These are phyloP conservation scores for Lycorma delicatula DNA, from an alignment of 1,140 invertebrate genomes.

Conservation along the genomic window DNA sequence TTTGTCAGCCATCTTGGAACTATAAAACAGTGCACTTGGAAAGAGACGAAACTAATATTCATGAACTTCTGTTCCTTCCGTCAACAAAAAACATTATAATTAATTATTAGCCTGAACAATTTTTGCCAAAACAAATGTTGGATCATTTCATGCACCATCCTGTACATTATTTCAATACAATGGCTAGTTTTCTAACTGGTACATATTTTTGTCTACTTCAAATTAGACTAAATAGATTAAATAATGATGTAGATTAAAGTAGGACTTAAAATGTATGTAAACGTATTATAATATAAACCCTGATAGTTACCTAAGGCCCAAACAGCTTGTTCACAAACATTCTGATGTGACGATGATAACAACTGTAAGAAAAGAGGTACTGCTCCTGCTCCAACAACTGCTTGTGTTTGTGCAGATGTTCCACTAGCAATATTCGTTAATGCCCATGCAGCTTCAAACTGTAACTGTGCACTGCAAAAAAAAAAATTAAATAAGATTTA, in stretches of 20 bases:
- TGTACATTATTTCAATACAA: no score
- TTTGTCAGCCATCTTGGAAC: no score
- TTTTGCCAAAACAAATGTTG: no score
- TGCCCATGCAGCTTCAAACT: slow-evolving; percentile 99
- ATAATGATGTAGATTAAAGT: neutral
- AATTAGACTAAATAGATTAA: neutral
- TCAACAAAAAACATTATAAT: no score
- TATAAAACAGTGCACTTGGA: no score
- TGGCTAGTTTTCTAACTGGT: no score
- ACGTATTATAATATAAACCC: slow-evolving; percentile 6
- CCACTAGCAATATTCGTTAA: slow-evolving; percentile 98
- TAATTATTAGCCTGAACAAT: no score
- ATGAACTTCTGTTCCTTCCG: no score
- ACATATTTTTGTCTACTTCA: neutral
- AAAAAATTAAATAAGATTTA: no score
- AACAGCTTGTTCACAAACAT: slow-evolving; percentile 98
- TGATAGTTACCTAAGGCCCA: slow-evolving; percentile 81
- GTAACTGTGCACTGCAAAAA: slow-evolving; percentile 75
- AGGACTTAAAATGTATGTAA: neutral
- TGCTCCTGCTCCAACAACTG: slow-evolving; percentile 89
- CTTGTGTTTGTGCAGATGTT: slow-evolving; percentile 90
- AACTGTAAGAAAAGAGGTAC: slow-evolving; percentile 91
- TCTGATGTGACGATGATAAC: slow-evolving; percentile 84
- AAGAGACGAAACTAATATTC: no score
- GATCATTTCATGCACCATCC: no score